Evolutionary conservation across 2,797 vertebrate species (phyloP), one percentile per base, ranked within the genome.

Genomic region (Borostomias antarcticus): DNA sequence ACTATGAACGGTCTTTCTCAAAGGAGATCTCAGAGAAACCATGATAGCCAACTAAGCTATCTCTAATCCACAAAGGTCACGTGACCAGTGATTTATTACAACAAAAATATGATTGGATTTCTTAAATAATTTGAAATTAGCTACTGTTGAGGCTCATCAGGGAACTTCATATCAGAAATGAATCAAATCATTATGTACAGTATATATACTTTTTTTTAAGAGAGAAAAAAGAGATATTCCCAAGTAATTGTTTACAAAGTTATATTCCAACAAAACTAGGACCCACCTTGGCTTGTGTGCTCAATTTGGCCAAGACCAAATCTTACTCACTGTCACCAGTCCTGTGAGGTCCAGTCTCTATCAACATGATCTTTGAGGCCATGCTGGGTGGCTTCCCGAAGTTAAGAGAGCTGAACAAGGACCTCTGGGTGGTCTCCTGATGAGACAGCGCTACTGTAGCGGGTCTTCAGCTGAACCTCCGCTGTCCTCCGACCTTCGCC

Each of bases 361-460:
- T 56, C 62, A 76, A 78, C 69, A 58, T 85, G 78, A 80, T 85
- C 78, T 81, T 76, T 74, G 74, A 70, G 78, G 72, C 66, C 71
- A 58, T 87, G 88, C 23, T 83, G 91, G 87, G 92, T 90, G 86
- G 83, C 84, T 87, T 91, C n/a, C 87, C 85, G 88, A 89, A 93
- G 92, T 93, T 93, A n/a, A 88, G 91, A 93, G 91, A 92, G 91
- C 88, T 93, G 92, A 95, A 94, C 91, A 95, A 95, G 64, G 92
- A 89, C 84, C 90, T 93, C 91, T 95, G 94, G 95, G 96, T 94
- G 95, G 91, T 92, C 94, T 94, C 92, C 92, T 96, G 93, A 95
- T 96, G 92, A 95, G 93, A 95, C 95, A 95, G 95, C 92, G 94
- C 89, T 89, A n/a, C n/a, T n/a, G n/a, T n/a, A 91, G 89, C 84